Base-by-base conservation (phyloP, 2,888 invertebrate genomes). In the Troilus luridus region DNA sequence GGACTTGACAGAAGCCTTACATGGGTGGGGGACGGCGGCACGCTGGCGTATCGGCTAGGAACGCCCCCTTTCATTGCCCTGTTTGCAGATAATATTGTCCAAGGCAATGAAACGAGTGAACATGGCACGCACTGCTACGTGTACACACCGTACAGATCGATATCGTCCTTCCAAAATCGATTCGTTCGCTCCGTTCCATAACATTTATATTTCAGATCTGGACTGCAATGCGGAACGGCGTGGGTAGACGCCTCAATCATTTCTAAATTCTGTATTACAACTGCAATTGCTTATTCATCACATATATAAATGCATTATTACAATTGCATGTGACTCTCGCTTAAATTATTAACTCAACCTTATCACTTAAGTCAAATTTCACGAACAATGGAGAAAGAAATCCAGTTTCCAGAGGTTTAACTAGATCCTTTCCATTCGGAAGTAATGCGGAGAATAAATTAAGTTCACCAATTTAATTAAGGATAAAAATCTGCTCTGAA, bases 181-280 rank as follows among this genome's bases (percentile, higher is more conserved):
- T 67, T 67, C 67, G 27, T 41, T 41, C 72, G 1, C 24, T 24
- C 0, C 12, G n/a, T 41, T 41, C 19, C 7, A 7, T 41, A 77
- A 77, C 67, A 77, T 41, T 77, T 41, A 77, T 77, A 77, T 77
- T 77, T 41, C 72, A 77, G 27, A 77, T 77, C 27, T 77, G 14
- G 24, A 67, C 67, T 24, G 72, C 72, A 77, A 41, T 77, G 72
- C 72, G 72, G 27, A 27, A 41, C 24, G 67, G 67, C 24, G 5
- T 67, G 67, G 24, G 24, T 24, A 0, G 64, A 17, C 27, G 5
- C 72, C 27, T 64, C 64, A 1, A 41, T 41, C 41, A 41, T 41
- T 41, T 41, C 41, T 41, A 41, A 41, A 41, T 41, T 41, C 21
- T 62, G 62, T 21, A 62, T 62, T 62, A 62, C 21, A 21, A 62